These are phyloP conservation scores for Drosophila diplacantha DNA, from an alignment of 2,888 invertebrate genomes.

Conservation along the genomic window DNA sequence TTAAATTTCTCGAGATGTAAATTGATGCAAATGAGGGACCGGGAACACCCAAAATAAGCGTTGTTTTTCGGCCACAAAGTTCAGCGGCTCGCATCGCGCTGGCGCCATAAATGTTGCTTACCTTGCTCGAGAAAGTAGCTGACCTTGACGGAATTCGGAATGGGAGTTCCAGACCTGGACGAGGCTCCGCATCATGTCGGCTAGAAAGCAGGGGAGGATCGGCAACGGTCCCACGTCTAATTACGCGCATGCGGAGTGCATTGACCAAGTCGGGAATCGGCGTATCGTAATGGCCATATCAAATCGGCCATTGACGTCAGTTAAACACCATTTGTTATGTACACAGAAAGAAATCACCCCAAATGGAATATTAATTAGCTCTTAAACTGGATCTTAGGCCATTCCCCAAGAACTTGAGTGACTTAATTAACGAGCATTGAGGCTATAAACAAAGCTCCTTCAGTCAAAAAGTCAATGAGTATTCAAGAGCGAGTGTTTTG, in stretches of 20 bases:
- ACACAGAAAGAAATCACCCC: constrained; percentile 9
- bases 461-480: background rate
- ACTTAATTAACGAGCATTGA: background rate
- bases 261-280: constrained; percentile 43
- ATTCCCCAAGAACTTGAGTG: background rate
- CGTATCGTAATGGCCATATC: constrained; percentile 19
- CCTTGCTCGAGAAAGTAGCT: constrained; percentile 63
- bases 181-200: constrained; percentile 11
- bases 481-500: background rate
- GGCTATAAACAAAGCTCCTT: background rate
- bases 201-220: constrained; percentile 40
- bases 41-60: constrained; percentile 35
- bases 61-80: constrained; percentile 50
- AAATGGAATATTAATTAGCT: background rate
- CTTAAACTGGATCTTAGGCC: constrained; percentile 1
- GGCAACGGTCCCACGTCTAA: background rate
- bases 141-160: constrained; percentile 54
- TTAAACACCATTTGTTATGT: constrained; percentile 29
- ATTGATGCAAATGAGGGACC: constrained; percentile 39
- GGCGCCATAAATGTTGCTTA: constrained; percentile 69
- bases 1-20: constrained; percentile 33
- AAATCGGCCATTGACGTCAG: constrained; percentile 44
- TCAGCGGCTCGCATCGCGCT: constrained; percentile 49
- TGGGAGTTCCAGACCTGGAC: constrained; percentile 16
- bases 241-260: constrained; percentile 40